Conservation (phyloP, 2,797 vertebrate genomes). For the Orientallactaga sibirica region DNA sequence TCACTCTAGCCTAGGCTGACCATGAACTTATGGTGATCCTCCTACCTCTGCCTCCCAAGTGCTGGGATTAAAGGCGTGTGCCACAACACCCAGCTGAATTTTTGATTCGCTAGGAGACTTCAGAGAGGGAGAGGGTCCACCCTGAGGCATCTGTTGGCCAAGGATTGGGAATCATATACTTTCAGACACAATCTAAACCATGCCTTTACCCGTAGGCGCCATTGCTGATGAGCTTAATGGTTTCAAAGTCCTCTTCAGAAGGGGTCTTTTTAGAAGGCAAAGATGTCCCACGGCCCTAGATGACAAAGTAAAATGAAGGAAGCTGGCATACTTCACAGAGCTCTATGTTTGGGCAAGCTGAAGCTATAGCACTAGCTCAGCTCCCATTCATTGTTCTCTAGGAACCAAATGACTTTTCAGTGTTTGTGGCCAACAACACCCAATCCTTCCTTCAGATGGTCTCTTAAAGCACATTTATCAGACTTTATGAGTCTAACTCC, state of each 20-base stretch:
- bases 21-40: no score
- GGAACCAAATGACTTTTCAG: not conserved
- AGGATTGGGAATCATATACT: not conserved
- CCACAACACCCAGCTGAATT: not conserved
- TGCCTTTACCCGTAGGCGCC: constrained; percentile 95
- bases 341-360: not conserved
- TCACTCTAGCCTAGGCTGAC: no score
- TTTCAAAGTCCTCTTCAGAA: constrained; percentile 97
- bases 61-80: no score
- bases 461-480: not conserved
- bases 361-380: not conserved
- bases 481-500: not conserved
- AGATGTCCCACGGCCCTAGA: constrained; percentile 90
- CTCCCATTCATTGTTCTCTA: not conserved
- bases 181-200: constrained; percentile 27
- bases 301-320: constrained; percentile 56
- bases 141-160: not conserved
- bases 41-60: no score
- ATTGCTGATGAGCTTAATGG: constrained; percentile 98
- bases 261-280: constrained; percentile 93
- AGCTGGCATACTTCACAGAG: constrained; percentile 24
- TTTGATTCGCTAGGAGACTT: constrained; percentile 18
- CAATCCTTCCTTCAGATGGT: not conserved
- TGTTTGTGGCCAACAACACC: no score
- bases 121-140: not conserved